Evolutionary conservation across 1,140 invertebrate genomes (phyloP), one percentile per base, ranked within the genome.

Genomic region (Calephelis virginiensis): DNA sequence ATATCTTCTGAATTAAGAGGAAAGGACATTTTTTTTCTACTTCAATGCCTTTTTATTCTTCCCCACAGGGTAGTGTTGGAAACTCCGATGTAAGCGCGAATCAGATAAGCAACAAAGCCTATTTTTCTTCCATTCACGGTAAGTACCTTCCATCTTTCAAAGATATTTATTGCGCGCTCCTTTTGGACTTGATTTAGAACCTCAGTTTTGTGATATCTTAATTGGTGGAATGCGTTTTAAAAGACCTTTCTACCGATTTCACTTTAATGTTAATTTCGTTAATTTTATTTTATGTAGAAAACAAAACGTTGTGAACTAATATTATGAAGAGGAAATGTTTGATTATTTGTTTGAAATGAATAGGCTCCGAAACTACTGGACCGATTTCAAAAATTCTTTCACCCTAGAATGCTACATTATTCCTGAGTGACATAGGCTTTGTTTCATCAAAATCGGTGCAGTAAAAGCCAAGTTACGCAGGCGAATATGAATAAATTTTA

Each of bases 181-280:
- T 82, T 76, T 78, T 73, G 70, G 71, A 78, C 81, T 82, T 87
- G 82, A 85, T 83, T 85, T 87, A 87, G 76, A 59, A 70, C 71
- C 68, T 73, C 68, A 69, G 68, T 69, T 67, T 68, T 62, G 66
- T 74, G 64, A 71, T 83, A 82, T 82, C 82, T 87, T 87, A 87
- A 85, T 87, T 83, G 78, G 68, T 66, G 69, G 78, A 83, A 75
- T 78, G 77, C 68, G 61, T 70, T 70, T 64, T 28, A 48, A 46
- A 48, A 47, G 37, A 7, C 13, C 45, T 7, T 37, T 63, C 28
- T 37, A 37, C 12, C 9, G 17, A 56, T 14, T 56, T 56, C 10
- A 53, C 49, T 53, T 28, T 8, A 46, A 8, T 62, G 13, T 43
- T 43, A 46, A 45, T 11, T 61, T 17, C 12, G 14, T 13, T 43